A percentile compares a stretch with the other conserved stretches of the same genome.
Evolutionary conservation across 2,888 invertebrate genomes (phyloP).

Genomic region (Morpho achilles): DNA sequence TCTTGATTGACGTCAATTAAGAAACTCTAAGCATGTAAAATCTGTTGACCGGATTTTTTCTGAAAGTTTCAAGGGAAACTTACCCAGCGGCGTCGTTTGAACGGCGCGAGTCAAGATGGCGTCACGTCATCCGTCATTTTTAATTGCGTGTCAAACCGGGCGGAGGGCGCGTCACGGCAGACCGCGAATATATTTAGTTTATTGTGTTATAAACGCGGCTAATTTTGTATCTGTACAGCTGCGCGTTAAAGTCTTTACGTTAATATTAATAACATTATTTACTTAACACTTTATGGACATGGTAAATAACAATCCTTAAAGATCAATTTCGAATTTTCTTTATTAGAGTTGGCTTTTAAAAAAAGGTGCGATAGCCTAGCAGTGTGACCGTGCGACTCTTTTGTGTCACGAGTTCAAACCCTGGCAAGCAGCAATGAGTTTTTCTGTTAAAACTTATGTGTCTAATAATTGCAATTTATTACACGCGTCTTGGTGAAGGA

Average conservation of each 20-base stretch:
- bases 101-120: constrained; percentile 56
- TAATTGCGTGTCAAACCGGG: constrained; percentile 72
- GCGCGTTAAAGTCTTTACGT: neutral
- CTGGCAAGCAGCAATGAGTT: too few species aligned
- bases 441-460: too few species aligned
- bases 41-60: constrained; percentile 55
- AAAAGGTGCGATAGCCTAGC: too few species aligned
- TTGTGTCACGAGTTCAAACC: too few species aligned
- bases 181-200: constrained; percentile 72
- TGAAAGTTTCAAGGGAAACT: constrained; percentile 32
- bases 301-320: too few species aligned
- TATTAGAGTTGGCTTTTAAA: too few species aligned
- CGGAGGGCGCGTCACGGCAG: constrained; percentile 49
- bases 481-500: too few species aligned
- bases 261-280: neutral
- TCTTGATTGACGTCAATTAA: constrained; percentile 46
- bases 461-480: too few species aligned
- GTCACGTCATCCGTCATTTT: constrained; percentile 72
- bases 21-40: constrained; percentile 52
- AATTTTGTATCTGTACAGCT: neutral
- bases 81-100: constrained; percentile 49
- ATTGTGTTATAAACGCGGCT: constrained; percentile 64
- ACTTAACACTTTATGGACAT: neutral
- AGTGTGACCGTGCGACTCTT: too few species aligned
- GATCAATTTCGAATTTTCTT: too few species aligned